Percentiles rank a stretch among this genome's conserved stretches.
Evolutionary conservation across 2,113 vertebrate genomes (phyloP).

Genomic region (Otis tarda): DNA sequence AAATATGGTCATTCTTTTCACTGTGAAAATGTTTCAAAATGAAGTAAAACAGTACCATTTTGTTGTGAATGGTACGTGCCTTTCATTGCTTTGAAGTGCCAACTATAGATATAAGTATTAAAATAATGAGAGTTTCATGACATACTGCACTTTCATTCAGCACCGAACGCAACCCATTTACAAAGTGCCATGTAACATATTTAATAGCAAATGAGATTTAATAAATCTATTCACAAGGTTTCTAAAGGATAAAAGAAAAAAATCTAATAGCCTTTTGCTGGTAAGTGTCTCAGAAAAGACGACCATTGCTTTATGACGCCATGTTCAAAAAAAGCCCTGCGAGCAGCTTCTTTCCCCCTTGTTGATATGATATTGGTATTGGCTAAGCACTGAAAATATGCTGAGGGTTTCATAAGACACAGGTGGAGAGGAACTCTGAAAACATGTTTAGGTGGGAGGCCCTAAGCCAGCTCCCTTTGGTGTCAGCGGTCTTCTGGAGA

Average conservation of each 20-base stretch:
- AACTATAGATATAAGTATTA: conserved; percentile 14
- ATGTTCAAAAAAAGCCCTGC: background rate
- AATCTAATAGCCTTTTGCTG: background rate
- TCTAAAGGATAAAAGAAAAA: conserved; percentile 1
- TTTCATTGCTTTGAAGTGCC: conserved; percentile 47
- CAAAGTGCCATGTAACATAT: conserved; percentile 11
- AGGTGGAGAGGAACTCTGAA: background rate
- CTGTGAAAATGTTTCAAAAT: conserved; percentile 26
- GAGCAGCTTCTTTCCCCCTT: background rate
- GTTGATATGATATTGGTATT: background rate
- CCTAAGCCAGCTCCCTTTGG: background rate
- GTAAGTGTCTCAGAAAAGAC: background rate
- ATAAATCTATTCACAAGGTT: conserved; percentile 36
- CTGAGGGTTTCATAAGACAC: background rate
- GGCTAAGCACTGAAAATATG: background rate
- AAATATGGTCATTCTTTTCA: conserved; percentile 33
- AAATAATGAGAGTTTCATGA: conserved; percentile 38
- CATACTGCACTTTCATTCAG: background rate
- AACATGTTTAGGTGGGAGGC: background rate
- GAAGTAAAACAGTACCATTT: conserved; percentile 31
- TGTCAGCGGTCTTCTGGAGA: background rate
- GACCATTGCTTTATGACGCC: background rate
- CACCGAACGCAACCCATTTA: background rate
- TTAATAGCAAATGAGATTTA: conserved; percentile 44
- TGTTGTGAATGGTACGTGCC: background rate